Conservation (phyloP, 2,888 invertebrate genomes). For the Patella caerulea region DNA sequence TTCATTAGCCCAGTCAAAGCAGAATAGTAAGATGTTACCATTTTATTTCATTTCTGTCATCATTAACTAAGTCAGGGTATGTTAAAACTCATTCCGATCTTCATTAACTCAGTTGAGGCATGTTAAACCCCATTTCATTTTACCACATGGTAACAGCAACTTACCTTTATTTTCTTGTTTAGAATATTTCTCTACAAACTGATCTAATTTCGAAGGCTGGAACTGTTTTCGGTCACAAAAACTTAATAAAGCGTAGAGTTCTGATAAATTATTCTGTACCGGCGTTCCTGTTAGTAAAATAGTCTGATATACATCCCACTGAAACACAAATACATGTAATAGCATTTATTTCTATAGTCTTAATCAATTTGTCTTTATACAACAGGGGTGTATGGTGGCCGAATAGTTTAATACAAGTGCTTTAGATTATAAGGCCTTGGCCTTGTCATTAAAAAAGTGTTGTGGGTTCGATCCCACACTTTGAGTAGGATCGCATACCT, state of each 20-base stretch:
- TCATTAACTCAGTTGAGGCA: background rate
- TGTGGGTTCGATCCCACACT: background rate
- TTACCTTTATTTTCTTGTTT: slow-evolving; percentile 41
- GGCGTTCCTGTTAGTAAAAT: slow-evolving; percentile 73
- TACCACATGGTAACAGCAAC: background rate
- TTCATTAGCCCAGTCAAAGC: too few species aligned
- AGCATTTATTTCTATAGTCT: background rate
- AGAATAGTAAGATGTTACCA: too few species aligned
- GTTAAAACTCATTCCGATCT: background rate
- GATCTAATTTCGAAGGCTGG: slow-evolving; percentile 49
- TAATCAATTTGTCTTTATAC: background rate
- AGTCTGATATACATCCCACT: slow-evolving; percentile 60
- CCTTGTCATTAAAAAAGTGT: too few species aligned
- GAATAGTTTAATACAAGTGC: too few species aligned
- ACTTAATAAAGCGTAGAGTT: slow-evolving; percentile 70
- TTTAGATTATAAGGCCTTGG: too few species aligned
- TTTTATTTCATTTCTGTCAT: too few species aligned
- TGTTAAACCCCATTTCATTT: background rate
- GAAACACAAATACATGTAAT: slow-evolving; percentile 32
- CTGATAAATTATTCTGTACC: slow-evolving; percentile 72
- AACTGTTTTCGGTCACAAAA: slow-evolving; percentile 67
- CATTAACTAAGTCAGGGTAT: too few species aligned
- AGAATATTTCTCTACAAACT: slow-evolving; percentile 63
- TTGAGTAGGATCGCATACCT: background rate
- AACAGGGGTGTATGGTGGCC: background rate